Evolutionary conservation across 2,797 vertebrate genomes (phyloP).

Genomic region (Channallabes apus): DNA sequence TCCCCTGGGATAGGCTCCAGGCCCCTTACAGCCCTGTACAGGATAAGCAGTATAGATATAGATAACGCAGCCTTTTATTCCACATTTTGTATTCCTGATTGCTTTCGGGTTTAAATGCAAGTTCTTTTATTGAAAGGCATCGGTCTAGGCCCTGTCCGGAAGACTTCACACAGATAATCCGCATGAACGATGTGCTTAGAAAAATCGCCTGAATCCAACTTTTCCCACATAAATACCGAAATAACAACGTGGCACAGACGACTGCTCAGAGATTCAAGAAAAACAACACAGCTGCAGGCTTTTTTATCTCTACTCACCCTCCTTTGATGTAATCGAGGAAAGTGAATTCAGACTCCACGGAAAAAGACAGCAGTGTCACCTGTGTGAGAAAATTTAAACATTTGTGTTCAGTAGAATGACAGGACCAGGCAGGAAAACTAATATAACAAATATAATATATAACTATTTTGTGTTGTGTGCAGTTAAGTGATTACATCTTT

Average conservation of each 20-base stretch:
- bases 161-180: neutral
- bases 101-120: neutral
- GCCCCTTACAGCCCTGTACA: no score
- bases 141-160: neutral
- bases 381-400: constrained; percentile 59
- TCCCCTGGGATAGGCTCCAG: no score
- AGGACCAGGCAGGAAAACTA: neutral
- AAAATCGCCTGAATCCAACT: neutral
- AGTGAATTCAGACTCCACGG: constrained; percentile 91
- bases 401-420: constrained; percentile 4
- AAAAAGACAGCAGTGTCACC: constrained; percentile 93
- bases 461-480: neutral
- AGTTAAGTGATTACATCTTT: constrained; percentile 3
- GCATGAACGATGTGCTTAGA: neutral
- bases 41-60: no score
- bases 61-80: neutral
- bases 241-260: neutral
- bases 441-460: neutral
- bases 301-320: constrained; percentile 79
- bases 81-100: neutral
- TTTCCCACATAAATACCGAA: neutral
- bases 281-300: neutral
- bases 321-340: constrained; percentile 98
- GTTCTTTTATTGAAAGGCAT: neutral
- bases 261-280: neutral